Conservation (phyloP, 1,140 invertebrate species). For the Trissolcus basalis region DNA sequence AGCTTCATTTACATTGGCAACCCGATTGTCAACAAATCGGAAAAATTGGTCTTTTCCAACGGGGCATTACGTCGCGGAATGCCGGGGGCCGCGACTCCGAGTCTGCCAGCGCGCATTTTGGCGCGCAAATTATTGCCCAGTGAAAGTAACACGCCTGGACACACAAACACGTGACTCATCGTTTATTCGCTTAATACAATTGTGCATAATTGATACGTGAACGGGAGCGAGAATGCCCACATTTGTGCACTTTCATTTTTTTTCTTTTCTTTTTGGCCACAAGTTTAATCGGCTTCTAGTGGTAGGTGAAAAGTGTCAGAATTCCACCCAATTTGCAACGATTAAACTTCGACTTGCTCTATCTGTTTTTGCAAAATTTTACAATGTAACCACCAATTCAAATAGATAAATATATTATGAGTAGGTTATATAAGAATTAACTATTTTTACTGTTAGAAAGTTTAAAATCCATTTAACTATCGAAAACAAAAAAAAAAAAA, state of each 20-base stretch:
- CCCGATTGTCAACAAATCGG: constrained; percentile 35
- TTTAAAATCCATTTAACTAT: no score
- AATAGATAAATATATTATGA: no score
- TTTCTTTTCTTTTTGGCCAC: constrained; percentile 9
- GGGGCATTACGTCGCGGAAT: background rate
- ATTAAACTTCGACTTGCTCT: no score
- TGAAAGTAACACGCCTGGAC: constrained; percentile 46
- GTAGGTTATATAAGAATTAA: no score
- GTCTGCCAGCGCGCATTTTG: constrained; percentile 29
- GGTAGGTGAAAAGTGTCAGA: no score
- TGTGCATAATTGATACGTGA: constrained; percentile 47
- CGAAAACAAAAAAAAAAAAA: no score
- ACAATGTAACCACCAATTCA: no score
- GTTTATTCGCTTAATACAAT: constrained; percentile 54
- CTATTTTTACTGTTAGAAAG: no score
- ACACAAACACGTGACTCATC: constrained; percentile 54
- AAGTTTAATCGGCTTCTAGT: constrained; percentile 26
- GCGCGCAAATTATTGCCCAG: constrained; percentile 45
- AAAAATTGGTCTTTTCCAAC: constrained; percentile 21
- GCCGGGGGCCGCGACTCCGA: constrained; percentile 11
- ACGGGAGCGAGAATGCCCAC: constrained; percentile 30
- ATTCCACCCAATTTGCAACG: no score
- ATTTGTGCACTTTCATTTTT: constrained; percentile 48
- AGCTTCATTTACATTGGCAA: constrained; percentile 28
- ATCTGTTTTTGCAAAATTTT: no score